Base-by-base conservation (phyloP, 1,140 invertebrate genomes). In the Trypoxylus dichotomus region DNA sequence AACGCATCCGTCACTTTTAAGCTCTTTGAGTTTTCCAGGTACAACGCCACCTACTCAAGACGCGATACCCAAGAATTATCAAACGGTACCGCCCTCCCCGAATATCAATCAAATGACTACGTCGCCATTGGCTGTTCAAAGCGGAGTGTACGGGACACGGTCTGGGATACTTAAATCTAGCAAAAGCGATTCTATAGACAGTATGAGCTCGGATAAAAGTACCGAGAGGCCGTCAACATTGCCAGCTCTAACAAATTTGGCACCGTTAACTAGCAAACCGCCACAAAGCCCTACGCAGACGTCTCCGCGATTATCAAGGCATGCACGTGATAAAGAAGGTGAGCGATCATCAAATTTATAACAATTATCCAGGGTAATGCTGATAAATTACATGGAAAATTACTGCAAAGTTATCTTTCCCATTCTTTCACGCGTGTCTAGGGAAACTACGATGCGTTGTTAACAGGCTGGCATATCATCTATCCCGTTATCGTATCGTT, bases 261-360 rank as follows among this genome's bases (percentile, higher is more conserved):
- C 80, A 29, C 80, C 82, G 0, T 75, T 85, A 21, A 63, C 81
- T 7, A 79, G 79, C 10, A 86, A 86, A 79, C 85, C 85, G 15
- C 85, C 85, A 0, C 85, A 86, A 76, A 85, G 85, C 79, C 85
- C 85, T 1, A 86, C 85, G 5, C 84, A 85, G 54, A 85, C 85
- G 5, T 84, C 84, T 3, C 83, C 85, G 0, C 78, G 85, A n/a
- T 76, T 83, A n/a, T 54, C 80, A 0, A 78, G 85, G 60, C 84
- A 85, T 78, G 3, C 37, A 13, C 25, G 73, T 7, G 68, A 72
- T 60, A 78, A 75, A 72, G 71, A 79, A 42, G 74, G 74, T 78
- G 47, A 42, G n/a, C n/a, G n/a, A 54, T 47, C 25, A 47, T 76
- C 6, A 8, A 58, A 37, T n/a, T n/a, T n/a, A n/a, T n/a, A n/a